Conservation (phyloP, 2,113 vertebrate species). For the Boleophthalmus pectinirostris region DNA sequence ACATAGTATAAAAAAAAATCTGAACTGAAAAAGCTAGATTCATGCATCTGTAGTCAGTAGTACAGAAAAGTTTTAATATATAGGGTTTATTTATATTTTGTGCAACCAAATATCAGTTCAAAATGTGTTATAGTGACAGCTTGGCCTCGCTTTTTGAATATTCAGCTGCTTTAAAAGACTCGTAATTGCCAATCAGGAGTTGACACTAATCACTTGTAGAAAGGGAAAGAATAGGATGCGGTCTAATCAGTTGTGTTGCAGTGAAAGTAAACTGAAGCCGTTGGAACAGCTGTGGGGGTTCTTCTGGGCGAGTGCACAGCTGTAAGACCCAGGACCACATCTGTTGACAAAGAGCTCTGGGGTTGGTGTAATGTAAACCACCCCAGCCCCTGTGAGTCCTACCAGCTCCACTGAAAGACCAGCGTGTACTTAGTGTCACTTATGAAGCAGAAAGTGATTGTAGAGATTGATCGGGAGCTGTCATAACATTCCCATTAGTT, state of each 20-base stretch:
- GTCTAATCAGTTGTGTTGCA: conserved; percentile 4
- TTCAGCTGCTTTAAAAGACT: conserved; percentile 15
- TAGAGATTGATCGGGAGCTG: not conserved
- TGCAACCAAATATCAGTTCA: no score
- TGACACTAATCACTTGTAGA: conserved; percentile 20
- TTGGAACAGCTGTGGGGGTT: conserved; percentile 69
- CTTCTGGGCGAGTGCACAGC: conserved; percentile 65
- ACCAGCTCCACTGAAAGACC: conserved; percentile 41
- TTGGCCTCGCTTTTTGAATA: conserved; percentile 1
- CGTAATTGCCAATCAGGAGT: conserved; percentile 33
- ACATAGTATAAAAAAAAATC: no score
- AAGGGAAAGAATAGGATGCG: not conserved
- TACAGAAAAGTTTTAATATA: no score
- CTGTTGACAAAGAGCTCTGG: conserved; percentile 60
- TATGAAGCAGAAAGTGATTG: not conserved
- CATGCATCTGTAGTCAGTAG: no score
- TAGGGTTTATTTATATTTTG: no score
- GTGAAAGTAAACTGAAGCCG: conserved; percentile 55
- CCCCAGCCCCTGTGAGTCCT: conserved; percentile 18
- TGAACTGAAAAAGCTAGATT: no score
- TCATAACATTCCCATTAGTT: not conserved
- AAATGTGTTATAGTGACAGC: no score
- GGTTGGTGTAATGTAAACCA: conserved; percentile 49
- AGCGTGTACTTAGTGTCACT: not conserved
- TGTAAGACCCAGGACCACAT: conserved; percentile 58